Evolutionary conservation across 92 coral and sea anemone genomes (phyloP), one percentile per base, ranked within the genome.

Genomic region (Zoanthus sociatus): DNA sequence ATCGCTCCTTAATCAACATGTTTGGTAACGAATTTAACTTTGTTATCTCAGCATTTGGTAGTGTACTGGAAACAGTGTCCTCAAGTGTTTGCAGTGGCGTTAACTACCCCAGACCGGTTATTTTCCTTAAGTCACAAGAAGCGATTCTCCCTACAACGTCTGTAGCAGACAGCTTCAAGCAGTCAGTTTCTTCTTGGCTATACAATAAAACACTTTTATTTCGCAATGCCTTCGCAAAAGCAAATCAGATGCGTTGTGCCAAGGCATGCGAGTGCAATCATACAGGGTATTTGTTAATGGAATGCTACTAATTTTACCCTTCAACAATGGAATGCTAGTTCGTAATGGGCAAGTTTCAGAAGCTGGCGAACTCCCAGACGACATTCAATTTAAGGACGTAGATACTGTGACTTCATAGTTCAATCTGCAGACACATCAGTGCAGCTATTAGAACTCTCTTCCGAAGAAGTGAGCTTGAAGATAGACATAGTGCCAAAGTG

Each of bases 311-410:
- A 50, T 51, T 2, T 47, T 86, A 55, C 73, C 89, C 16, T 53
- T 86, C 32, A 76, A 76, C 76, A 64, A 76, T 63, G 50, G 42
- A 73, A 86, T 77, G 42, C 53, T 86, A 14, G 21, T 51, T 4
- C n/a, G 73, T 73, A 85, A 82, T 83, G 83, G 76, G 16, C 77
- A 18, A 1, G 20, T 88, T 50, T 82, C 88, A 44, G 78, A 88
- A 55, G 84, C 21, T 71, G 31, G 86, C 18, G 71, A 87, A 2
- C 90, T 87, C 58, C 86, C 90, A 66, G 86, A 79, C 63, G 84
- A 88, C 68, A 61, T 83, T 76, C 61, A 11, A 17, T 17, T 55
- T 55, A 55, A 55, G 61, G 61, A 55, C 61, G 61, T 55, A 26
- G 26, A 26, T 26, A 26, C 26, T 26, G 26, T 26, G 26, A 26